A percentile compares a stretch with the other conserved stretches of the same genome.
Evolutionary conservation across 2,888 invertebrate genomes (phyloP).

Genomic region (Melieria picta): DNA sequence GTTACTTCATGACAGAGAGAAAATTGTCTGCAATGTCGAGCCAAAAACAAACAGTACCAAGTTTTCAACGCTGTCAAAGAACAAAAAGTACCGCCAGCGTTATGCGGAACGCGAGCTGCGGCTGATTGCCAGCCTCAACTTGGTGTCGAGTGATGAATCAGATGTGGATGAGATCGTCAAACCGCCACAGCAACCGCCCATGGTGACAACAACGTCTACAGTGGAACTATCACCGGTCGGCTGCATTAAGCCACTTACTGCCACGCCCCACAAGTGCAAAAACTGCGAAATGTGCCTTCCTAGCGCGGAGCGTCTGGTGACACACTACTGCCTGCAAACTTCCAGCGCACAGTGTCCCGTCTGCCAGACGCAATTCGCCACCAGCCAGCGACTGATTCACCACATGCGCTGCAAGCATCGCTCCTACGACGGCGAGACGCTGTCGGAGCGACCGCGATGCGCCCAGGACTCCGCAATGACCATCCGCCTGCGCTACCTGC

Average conservation of each 20-base stretch:
- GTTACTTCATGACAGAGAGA: constrained; percentile 38
- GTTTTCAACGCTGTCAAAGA: neutral
- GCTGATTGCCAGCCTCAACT: constrained; percentile 44
- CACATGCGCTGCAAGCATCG: constrained; percentile 48
- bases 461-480: constrained; percentile 48
- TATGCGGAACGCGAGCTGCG: constrained; percentile 42
- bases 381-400: constrained; percentile 42
- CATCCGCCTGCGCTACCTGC: constrained; percentile 46
- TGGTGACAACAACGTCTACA: neutral
- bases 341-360: constrained; percentile 40
- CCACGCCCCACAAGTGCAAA: constrained; percentile 20
- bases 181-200: neutral
- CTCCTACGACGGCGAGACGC: constrained; percentile 40
- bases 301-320: constrained; percentile 32
- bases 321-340: constrained; percentile 32
- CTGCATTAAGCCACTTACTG: constrained; percentile 1
- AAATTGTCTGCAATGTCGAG: constrained; percentile 43
- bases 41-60: constrained; percentile 13
- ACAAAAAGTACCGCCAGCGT: constrained; percentile 37
- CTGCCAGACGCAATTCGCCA: constrained; percentile 39
- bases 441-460: constrained; percentile 43
- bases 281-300: constrained; percentile 34
- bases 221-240: constrained; percentile 1
- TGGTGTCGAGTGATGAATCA: constrained; percentile 45
- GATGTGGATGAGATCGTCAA: constrained; percentile 23